Percentiles rank a stretch among this genome's conserved stretches.
phyloP scores from a whole-genome alignment of 2,888 invertebrate genomes.

The Tenthredo scrophulariae region DNA sequence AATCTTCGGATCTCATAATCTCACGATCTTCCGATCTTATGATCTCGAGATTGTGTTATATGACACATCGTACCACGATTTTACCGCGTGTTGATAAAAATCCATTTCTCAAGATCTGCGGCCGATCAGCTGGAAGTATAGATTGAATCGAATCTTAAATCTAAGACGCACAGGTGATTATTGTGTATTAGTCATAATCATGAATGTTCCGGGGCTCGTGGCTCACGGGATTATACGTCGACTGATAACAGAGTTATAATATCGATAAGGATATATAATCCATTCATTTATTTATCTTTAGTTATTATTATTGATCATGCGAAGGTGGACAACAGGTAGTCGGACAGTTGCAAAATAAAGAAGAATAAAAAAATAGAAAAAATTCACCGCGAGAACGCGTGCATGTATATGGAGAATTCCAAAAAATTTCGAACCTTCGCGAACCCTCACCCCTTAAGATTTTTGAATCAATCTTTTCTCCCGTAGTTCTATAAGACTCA shows the following conservation, averaged over 20 bases:
- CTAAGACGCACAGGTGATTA: neutral
- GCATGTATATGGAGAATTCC: too few species aligned
- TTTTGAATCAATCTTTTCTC: too few species aligned
- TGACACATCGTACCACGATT: neutral
- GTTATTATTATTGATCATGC: conserved; percentile 2
- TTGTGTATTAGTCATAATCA: neutral
- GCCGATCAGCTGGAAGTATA: neutral
- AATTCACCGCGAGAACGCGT: neutral
- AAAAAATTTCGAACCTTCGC: too few species aligned
- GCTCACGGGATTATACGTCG: neutral
- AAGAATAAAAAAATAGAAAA: neutral
- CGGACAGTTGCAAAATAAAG: neutral
- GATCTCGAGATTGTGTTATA: neutral
- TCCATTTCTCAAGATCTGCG: neutral
- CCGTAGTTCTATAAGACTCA: too few species aligned
- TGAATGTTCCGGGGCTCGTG: neutral
- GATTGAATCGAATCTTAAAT: neutral
- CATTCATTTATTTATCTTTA: neutral
- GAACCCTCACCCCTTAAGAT: too few species aligned
- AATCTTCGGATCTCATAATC: neutral
- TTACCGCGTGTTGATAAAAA: neutral
- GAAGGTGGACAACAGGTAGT: neutral
- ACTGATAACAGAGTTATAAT: neutral
- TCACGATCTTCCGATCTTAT: neutral
- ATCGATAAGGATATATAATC: conserved; percentile 4